Base-by-base conservation (phyloP, 2,888 invertebrate species). In the Lamellibrachia columna region DNA sequence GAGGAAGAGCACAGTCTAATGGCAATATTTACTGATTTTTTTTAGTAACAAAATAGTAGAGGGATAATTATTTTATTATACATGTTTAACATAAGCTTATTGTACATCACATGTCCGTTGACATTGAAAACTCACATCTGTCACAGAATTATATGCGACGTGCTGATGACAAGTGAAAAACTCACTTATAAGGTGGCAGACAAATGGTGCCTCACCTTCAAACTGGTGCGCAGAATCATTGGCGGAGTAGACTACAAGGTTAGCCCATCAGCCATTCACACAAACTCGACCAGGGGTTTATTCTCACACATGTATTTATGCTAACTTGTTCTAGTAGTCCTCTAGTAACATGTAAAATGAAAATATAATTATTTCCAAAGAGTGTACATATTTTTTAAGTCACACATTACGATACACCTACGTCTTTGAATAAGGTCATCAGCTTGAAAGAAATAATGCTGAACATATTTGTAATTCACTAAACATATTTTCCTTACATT, bases 201-300 rank as follows among this genome's bases (percentile, higher is more conserved):
- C 94, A 98, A 98, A 96, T 99, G 99, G 99, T 98, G 98, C 92
- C 98, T 98, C 96, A 98, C 98, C 95, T 99, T 99, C 96, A 97
- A 97, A 94, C 97, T 99, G 6, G 98, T 99, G 92, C 97, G 98
- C 94, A 98, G 98, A 96, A 98, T 99, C 91, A 98, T 99, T 95
- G 98, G 98, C 90, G 98, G 98, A 93, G 99, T 99, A 1, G 99
- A 99, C 96, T 99, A 99, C 96, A 99, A 99, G 97, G 99, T 96
- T 55, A 91, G 11, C 53, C 22, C 11, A 55, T 28, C 15, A 7
- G 6, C 6, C 75, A 15, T 75, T 75, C 75, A 75, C 75, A 75
- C 75, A 75, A 15, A 55, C 7, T 55, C 55, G n/a, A 22, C 75
- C 75, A 75, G 15, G 15, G 6, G 7, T 40, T 40, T 40, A 40